Conservation (phyloP, 2,113 vertebrate genomes). For the Macrotus californicus region DNA sequence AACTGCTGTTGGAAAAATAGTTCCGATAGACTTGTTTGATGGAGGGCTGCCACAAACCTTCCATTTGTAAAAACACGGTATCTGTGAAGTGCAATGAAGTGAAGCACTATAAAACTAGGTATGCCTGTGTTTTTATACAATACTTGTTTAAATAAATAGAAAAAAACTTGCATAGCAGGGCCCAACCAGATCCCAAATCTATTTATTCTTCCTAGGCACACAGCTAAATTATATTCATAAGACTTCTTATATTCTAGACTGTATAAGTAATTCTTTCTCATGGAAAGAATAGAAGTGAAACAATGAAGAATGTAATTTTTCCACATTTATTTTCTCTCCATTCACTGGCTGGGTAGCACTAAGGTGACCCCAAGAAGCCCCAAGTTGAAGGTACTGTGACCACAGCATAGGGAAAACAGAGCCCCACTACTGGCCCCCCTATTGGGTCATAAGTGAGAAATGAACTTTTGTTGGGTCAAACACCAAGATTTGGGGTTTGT, state of each 20-base stretch:
- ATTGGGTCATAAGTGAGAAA: background rate
- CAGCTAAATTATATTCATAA: conserved; percentile 24
- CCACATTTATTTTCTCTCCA: background rate
- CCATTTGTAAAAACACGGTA: background rate
- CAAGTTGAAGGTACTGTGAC: background rate
- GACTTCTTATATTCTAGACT: background rate
- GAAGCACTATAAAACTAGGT: background rate
- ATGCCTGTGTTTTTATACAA: conserved; percentile 52
- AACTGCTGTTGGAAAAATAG: too few species aligned
- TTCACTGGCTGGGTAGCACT: background rate
- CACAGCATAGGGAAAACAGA: background rate
- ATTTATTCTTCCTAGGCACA: conserved; percentile 11
- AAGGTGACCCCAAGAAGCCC: background rate
- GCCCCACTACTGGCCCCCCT: background rate
- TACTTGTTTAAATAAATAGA: conserved; percentile 65
- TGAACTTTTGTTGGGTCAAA: background rate
- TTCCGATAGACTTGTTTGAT: too few species aligned
- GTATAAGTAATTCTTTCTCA: background rate
- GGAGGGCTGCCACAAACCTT: background rate
- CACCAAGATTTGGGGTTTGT: background rate
- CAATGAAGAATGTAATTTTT: background rate
- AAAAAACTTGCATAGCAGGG: background rate
- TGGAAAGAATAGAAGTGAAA: background rate
- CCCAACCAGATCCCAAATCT: background rate
- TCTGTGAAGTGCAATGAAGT: background rate